A percentile compares a stretch with the other conserved stretches of the same genome.
phyloP scores from a whole-genome alignment of 2,113 vertebrate species.

The Nothoprocta perdicaria region DNA sequence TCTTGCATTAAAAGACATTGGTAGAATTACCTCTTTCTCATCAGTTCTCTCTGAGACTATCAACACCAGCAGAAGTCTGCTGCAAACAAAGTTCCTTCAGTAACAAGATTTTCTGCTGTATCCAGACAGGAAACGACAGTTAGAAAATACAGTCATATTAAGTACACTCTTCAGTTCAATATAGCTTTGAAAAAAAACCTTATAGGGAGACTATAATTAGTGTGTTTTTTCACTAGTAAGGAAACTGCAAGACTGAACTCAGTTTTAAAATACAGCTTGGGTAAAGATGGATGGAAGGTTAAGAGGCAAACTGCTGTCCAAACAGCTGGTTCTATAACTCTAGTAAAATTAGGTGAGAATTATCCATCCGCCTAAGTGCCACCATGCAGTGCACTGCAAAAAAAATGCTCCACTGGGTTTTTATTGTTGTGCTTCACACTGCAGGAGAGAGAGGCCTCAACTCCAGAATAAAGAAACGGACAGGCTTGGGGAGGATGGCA shows the following conservation, averaged over 20 bases:
- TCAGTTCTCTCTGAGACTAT: accelerated
- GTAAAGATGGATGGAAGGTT: not conserved
- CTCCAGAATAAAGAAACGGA: not conserved
- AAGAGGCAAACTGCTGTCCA: not conserved
- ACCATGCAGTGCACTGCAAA: not conserved
- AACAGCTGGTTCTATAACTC: not conserved
- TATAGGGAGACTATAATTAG: not conserved
- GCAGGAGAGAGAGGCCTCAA: not conserved
- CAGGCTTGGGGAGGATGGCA: not conserved
- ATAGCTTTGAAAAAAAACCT: not conserved
- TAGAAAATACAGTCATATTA: not conserved
- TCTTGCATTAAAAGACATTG: accelerated
- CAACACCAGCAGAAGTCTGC: not conserved
- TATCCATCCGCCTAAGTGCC: not conserved
- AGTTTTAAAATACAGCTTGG: not conserved
- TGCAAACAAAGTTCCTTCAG: not conserved
- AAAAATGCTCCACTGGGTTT: not conserved
- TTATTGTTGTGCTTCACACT: not conserved
- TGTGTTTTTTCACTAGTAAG: not conserved
- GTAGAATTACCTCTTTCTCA: not conserved
- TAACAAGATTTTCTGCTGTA: not conserved
- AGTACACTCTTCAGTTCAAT: not conserved
- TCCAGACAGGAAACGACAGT: not conserved
- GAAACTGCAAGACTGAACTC: accelerated
- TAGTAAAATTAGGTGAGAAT: not conserved